Evolutionary conservation across 2,888 invertebrate species (phyloP), one percentile per base, ranked within the genome.

Genomic region (Drosophila meridiana): DNA sequence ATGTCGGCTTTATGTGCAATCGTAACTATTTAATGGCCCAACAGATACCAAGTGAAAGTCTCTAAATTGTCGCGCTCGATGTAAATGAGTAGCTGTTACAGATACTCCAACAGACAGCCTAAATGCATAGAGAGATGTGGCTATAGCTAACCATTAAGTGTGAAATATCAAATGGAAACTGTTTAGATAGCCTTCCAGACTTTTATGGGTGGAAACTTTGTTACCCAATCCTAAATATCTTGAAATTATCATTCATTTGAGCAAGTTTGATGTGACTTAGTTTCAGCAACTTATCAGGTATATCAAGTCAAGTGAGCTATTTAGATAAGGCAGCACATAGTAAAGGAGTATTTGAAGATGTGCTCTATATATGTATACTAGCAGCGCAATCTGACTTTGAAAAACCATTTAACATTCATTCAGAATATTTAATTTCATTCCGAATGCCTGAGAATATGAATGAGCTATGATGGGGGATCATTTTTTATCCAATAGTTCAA

Each of bases 41-140:
- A 28, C 28, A 56, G 43, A 50, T 58, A 43, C 70, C 48, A 34
- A 78, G 74, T 76, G 76, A 74, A 78, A 75, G 67, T 78, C 43
- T 28, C 34, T 30, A 67, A 66, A 50, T 62, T 43, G 42, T 45
- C 28, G 28, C 20, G 38, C 11, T n/a, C 34, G 60, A 52, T 52
- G 63, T 20, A 50, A 72, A 63, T 56, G 50, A 36, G 34, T 34
- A 13, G 9, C 40, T 47, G 28, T 9, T 52, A 50, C 50, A 56
- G 43, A 38, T 40, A 26, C 36, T 28, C 28, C 56, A 50, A 26
- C 9, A 34, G 62, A 32, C 62, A 57, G 32, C 9, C 50, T 26
- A 69, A 56, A 43, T 43, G 34, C 11, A 26, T 2, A 40, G 32
- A 40, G 30, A 7, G 38, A 28, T 20, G 14, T 26, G 11, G 52